Evolutionary conservation across 2,888 invertebrate genomes (phyloP), one percentile per base, ranked within the genome.

Genomic region (Pristionchus arcanus): DNA sequence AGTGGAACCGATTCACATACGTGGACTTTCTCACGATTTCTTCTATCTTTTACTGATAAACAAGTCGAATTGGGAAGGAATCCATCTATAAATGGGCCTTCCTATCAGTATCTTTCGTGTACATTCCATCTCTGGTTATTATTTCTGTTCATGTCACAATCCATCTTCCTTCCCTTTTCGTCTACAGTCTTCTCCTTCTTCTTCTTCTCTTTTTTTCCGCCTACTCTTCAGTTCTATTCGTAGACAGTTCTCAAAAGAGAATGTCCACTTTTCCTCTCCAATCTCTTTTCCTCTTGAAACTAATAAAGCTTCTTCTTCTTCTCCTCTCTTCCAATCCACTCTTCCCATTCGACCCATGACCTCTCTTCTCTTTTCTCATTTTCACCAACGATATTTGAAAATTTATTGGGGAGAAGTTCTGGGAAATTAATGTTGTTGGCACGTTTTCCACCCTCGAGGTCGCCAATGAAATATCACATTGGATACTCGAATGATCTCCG

Each of bases 301-400:
- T 77, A 77, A 77, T 77, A 77, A 77, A 77, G 77, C 42, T 11
- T 49, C 42, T 49, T 49, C 42, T 49, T 13, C 42, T 49, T 59
- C 25, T 59, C 63, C 15, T 63, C 63, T 63, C 21, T 19, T 13
- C 66, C 66, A 66, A 21, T 19, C 34, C 21, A 74, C 25, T 63
- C 63, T 25, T n/a, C 42, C 42, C 42, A 42, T 42, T 77, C 77
- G 77, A 77, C 77, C 77, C 77, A 42, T 77, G 77, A 77, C 77
- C 77, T 42, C 77, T 11, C 42, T 71, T 77, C 77, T 77, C 42
- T 42, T 77, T 74, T 42, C 77, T 77, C 77, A 77, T 77, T 77
- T 77, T 31, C 71, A 77, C 77, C 37, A 42, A 4, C 25, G 42
- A 42, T 42, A 77, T 77, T 42, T 21, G 42, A 42, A 42, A 77